Percentiles rank a stretch among this genome's conserved stretches.
Conservation (phyloP, 2,113 vertebrate species). For the Labrus mixtus region DNA sequence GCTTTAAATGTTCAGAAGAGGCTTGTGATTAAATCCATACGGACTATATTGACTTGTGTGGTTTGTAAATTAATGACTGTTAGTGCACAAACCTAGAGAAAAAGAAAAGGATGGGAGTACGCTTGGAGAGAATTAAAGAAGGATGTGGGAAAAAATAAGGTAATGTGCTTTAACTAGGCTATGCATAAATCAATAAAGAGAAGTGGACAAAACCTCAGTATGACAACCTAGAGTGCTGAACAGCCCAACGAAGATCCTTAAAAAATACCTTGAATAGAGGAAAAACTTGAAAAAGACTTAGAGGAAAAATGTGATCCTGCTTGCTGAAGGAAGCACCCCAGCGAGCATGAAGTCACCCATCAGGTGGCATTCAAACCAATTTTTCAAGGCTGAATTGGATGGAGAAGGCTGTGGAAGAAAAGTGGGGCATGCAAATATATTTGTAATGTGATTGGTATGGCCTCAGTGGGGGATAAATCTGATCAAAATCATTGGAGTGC, state of each 20-base stretch:
- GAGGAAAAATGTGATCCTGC: slow-evolving; percentile 26
- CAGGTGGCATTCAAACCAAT: slow-evolving; percentile 59
- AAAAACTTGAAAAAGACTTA: not conserved
- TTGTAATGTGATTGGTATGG: slow-evolving; percentile 74
- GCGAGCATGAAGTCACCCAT: slow-evolving; percentile 57
- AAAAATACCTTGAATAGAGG: not conserved
- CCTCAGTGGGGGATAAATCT: slow-evolving; percentile 65
- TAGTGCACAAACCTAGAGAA: not conserved
- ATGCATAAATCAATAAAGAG: not conserved
- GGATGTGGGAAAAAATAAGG: not conserved
- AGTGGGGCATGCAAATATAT: slow-evolving; percentile 56
- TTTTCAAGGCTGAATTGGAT: slow-evolving; percentile 59
- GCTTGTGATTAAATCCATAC: slow-evolving; percentile 23
- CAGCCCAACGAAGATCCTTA: not conserved
- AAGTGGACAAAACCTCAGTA: not conserved
- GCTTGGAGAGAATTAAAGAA: not conserved
- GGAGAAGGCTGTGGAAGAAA: slow-evolving; percentile 40
- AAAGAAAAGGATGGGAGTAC: not conserved
- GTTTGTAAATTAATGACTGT: not conserved
- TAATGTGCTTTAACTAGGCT: not conserved
- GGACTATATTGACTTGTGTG: slow-evolving; percentile 3
- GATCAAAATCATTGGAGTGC: slow-evolving; percentile 74
- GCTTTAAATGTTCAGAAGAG: slow-evolving; percentile 24
- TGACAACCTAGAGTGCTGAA: too few relatives aligned
- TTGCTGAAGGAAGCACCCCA: slow-evolving; percentile 23